These are phyloP conservation scores for Phallusia fumigata DNA, from an alignment of 23 tunicate genomes.

Conservation along the genomic window DNA sequence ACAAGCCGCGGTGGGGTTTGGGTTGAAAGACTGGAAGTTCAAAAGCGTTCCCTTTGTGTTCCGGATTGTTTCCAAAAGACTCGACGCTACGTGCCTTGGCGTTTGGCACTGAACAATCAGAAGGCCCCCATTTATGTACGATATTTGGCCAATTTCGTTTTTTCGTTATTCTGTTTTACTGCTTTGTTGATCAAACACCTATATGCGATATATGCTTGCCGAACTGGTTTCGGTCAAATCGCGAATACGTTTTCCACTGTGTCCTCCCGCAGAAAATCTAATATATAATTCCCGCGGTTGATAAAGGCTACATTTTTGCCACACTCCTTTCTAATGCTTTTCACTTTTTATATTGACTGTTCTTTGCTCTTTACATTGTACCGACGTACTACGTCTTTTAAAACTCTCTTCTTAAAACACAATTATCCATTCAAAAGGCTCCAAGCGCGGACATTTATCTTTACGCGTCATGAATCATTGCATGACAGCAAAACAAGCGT, in stretches of 20 bases:
- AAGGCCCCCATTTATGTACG: neutral
- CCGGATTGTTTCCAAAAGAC: neutral
- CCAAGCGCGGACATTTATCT: too few species aligned
- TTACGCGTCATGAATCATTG: neutral
- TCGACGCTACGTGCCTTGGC: neutral
- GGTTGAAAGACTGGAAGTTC: neutral
- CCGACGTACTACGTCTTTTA: too few species aligned
- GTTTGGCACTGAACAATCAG: neutral
- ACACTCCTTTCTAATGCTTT: too few species aligned
- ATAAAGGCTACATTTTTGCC: too few species aligned
- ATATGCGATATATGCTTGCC: neutral
- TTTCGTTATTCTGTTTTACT: neutral
- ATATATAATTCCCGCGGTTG: neutral
- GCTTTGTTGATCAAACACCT: neutral
- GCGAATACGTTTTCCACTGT: neutral
- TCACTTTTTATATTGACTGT: too few species aligned
- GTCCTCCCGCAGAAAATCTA: neutral
- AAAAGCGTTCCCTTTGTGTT: neutral
- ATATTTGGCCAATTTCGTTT: too few species aligned
- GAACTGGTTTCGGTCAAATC: conserved; percentile 5
- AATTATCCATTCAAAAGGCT: too few species aligned
- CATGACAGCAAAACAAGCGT: neutral
- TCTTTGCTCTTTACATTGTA: too few species aligned
- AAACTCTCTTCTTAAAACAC: too few species aligned
- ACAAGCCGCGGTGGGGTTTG: neutral